Conservation (phyloP, 2,797 vertebrate genomes). For the Holocentrus rufus region DNA sequence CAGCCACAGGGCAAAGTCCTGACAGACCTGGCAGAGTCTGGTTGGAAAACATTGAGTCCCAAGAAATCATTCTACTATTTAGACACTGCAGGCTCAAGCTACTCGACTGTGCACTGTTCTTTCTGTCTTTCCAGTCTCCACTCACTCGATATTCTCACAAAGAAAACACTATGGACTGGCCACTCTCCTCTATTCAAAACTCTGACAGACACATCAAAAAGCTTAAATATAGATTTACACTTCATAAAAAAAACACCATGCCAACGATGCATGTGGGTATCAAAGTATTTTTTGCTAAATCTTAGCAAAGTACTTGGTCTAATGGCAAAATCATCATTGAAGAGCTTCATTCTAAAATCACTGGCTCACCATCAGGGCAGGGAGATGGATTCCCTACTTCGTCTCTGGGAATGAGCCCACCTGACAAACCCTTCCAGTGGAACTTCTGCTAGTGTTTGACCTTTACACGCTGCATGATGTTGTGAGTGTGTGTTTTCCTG, state of each 20-base stretch:
- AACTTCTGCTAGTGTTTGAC: slow-evolving; percentile 14
- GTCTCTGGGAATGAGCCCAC: slow-evolving; percentile 11
- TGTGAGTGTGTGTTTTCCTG: not conserved
- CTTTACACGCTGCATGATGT: slow-evolving; percentile 21
- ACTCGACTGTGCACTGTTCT: not conserved
- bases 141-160: not conserved
- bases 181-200: not conserved
- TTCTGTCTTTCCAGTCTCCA: not conserved
- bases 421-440: slow-evolving; percentile 16
- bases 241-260: too few species aligned
- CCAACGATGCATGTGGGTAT: not conserved
- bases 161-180: not conserved
- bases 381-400: slow-evolving; percentile 10
- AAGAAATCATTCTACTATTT: not conserved
- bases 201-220: slow-evolving; percentile 14
- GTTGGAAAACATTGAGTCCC: not conserved
- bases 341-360: not conserved
- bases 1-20: not conserved
- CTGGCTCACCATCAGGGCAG: not conserved
- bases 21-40: not conserved
- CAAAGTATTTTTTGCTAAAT: not conserved
- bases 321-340: not conserved
- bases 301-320: not conserved
- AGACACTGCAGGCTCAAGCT: not conserved
- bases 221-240: too few species aligned